phyloP scores from a whole-genome alignment of 2,113 vertebrate genomes.

The Colaptes auratus region DNA sequence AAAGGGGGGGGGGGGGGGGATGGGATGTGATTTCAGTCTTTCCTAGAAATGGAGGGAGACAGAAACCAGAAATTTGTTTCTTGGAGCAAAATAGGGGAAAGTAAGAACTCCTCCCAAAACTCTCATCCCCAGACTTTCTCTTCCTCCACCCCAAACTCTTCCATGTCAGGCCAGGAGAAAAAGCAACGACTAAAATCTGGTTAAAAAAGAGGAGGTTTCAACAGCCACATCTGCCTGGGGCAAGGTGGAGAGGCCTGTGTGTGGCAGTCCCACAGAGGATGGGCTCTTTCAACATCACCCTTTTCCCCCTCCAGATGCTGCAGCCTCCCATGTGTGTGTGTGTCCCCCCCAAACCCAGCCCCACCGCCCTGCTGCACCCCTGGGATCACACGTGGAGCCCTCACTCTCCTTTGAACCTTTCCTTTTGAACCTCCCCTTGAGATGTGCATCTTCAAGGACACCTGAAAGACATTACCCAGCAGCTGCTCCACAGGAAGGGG shows the following conservation, averaged over 20 bases:
- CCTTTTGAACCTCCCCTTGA: background rate
- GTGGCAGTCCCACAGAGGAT: accelerated
- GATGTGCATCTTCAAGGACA: background rate
- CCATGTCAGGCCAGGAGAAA: background rate
- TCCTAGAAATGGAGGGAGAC: accelerated
- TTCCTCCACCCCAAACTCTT: background rate
- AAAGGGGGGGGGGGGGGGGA: background rate
- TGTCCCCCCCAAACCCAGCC: no score
- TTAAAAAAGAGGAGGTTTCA: background rate
- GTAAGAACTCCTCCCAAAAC: background rate
- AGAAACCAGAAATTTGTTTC: accelerated
- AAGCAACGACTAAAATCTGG: no score
- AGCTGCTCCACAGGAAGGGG: background rate
- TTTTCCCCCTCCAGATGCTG: background rate
- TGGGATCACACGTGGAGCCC: background rate
- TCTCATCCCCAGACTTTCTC: background rate
- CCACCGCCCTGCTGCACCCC: background rate
- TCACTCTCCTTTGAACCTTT: background rate
- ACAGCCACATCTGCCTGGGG: background rate
- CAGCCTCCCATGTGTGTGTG: background rate
- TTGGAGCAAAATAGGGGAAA: accelerated
- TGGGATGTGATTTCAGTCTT: background rate
- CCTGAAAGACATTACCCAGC: constrained; percentile 30
- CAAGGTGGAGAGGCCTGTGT: accelerated
- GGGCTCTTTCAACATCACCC: accelerated